phyloP scores from a whole-genome alignment of 2,797 vertebrate species.

The Rhinophrynus dorsalis region DNA sequence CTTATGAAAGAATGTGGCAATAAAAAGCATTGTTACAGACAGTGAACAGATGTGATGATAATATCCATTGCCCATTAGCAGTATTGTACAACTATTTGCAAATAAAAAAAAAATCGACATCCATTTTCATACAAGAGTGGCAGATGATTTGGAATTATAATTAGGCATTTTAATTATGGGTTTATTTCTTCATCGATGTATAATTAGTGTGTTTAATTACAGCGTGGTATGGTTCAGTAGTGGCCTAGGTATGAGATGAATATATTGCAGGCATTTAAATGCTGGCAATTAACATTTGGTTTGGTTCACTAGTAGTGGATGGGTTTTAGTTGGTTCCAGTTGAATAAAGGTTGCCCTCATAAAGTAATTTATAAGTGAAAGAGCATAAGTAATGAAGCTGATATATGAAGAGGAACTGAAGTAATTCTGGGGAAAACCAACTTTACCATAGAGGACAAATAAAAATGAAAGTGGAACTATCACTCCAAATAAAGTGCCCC shows the following conservation, averaged over 20 bases:
- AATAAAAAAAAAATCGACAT: background rate
- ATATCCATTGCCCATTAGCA: too few relatives aligned
- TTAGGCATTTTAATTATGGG: constrained; percentile 32
- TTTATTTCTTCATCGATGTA: constrained; percentile 29
- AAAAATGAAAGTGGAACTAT: too few relatives aligned
- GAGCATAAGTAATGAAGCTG: background rate
- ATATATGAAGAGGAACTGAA: too few relatives aligned
- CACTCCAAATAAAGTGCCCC: too few relatives aligned
- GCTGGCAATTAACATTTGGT: constrained; percentile 30
- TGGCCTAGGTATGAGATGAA: constrained; percentile 27
- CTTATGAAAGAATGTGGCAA: too few relatives aligned
- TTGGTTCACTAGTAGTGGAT: constrained; percentile 19
- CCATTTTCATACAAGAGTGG: background rate
- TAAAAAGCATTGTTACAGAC: too few relatives aligned
- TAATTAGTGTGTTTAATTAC: constrained; percentile 40
- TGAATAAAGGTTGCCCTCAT: background rate
- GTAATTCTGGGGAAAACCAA: too few relatives aligned
- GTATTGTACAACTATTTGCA: too few relatives aligned
- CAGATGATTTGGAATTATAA: constrained; percentile 23
- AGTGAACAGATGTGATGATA: too few relatives aligned
- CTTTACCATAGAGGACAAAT: too few relatives aligned
- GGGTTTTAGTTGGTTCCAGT: constrained; percentile 2
- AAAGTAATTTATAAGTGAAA: constrained; percentile 6
- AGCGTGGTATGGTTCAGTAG: constrained; percentile 37
- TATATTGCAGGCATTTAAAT: constrained; percentile 28